Evolutionary conservation across 2,888 invertebrate species (phyloP), one percentile per base, ranked within the genome.

Genomic region (Diachrysia chrysitis): DNA sequence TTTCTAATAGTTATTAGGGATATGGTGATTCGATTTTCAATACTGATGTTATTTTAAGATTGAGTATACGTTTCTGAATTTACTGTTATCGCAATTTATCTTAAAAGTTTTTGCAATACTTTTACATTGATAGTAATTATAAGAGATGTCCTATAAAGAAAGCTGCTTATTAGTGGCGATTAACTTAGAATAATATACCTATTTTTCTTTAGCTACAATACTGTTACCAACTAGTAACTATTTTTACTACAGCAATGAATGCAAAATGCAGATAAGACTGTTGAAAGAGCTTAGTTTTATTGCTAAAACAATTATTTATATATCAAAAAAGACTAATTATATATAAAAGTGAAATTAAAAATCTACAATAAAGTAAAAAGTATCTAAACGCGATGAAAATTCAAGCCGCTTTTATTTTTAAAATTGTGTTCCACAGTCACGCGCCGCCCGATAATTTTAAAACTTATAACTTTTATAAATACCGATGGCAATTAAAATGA

Each of bases 401-500:
- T 57, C 37, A 55, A 56, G 59, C 19, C 19, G 19, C 19, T 21
- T 51, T 46, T 29, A 56, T 42, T 21, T 69, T 58, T 35, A 42
- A 35, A 51, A 21, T 51, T 61, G 25, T 35, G 58, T 55, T 64
- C 19, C 5, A 46, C 4, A 4, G 51, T 73, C 73, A 76, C 65
- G 73, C 6, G 42, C 54, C n/a, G n/a, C 4, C 16, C 9, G 53
- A 54, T 53, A 54, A 60, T n/a, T 63, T 63, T 9, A 1, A 54
- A 55, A 55, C 17, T 61, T 56, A 70, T 56, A n/a, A 35, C 5
- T 65, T 70, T 54, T 5, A 61, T 53, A 64, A 70, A n/a, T 65
- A 59, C 14, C 6, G 10, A 53, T 42, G 37, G 63, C 59, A 58
- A 60, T 74, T 61, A 75, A 75, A 63, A 58, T 35, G 0, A 66